Base-by-base conservation (phyloP, 2,113 vertebrate species). In the Saccopteryx bilineata region DNA sequence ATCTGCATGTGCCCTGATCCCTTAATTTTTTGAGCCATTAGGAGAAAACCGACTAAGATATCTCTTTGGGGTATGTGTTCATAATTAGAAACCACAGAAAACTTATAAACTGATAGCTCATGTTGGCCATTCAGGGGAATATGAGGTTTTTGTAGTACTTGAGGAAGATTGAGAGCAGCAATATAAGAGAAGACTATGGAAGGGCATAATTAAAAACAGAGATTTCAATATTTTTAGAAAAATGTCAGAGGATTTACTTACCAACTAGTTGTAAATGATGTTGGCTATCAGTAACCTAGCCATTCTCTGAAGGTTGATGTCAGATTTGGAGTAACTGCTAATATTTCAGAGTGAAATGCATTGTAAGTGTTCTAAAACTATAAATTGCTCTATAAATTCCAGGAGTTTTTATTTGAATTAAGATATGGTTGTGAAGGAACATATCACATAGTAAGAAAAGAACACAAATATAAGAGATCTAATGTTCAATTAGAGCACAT, bases 131-230 rank as follows among this genome's bases (percentile, higher is more conserved):
- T 87, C 61, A 14, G 58, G 17, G 28, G 86, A 18, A 68, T 60
- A 60, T 58, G 75, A 95, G 61, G 31, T n/a, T 61, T 91, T 94
- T 85, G 48, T 92, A 87, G 52, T 60, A 46, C 24, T 90, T 87
- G 54, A 91, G 15, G 26, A 80, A 68, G 11, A 52, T 60, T 52
- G 50, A 71, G 74, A 78, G 56, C 4, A 65, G 26, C 12, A 26
- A 1, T 80, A 0, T 46, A 79, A 21, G 17, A 84, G 33, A 81
- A 87, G 58, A 52, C 17, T 24, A n/a, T 56, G 4, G 39, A 50
- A 56, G 10, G 15, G 6, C 26, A 48, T 7, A n/a, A 39, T 52
- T 5, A 58, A 66, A 95, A 31, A 13, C 1, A 31, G 0, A 85
- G 50, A 52, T 19, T 48, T 91, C 24, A 15, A 5, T 46, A 21